These are phyloP conservation scores for Emys orbicularis DNA, from an alignment of 2,797 vertebrate species.

Conservation along the genomic window DNA sequence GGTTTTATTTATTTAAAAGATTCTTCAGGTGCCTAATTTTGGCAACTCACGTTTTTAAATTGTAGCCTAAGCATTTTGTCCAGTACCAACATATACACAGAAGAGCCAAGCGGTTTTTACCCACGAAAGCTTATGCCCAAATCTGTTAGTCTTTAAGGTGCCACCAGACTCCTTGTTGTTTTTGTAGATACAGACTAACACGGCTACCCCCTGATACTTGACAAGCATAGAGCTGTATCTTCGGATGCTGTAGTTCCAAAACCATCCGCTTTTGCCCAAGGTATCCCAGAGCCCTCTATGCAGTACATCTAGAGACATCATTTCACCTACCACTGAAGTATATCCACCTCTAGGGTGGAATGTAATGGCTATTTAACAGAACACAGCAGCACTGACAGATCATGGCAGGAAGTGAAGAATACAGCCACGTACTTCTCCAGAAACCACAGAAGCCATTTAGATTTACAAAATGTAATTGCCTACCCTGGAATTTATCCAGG, in stretches of 20 bases:
- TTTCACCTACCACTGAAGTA: rapidly evolving
- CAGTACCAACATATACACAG: rapidly evolving
- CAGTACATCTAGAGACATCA: neutral
- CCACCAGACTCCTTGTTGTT: too few species aligned
- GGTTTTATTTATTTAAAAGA: neutral
- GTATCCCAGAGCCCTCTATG: neutral
- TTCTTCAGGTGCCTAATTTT: neutral
- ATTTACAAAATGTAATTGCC: neutral
- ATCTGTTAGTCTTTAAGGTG: too few species aligned
- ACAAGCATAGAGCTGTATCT: rapidly evolving
- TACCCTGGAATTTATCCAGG: neutral
- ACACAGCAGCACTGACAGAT: neutral
- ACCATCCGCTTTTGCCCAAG: rapidly evolving
- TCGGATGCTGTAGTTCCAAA: neutral
- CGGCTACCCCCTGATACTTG: too few species aligned
- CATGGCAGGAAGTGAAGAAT: neutral
- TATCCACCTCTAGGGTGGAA: neutral
- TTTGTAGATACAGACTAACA: too few species aligned
- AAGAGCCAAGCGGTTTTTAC: too few species aligned
- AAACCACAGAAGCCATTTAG: neutral
- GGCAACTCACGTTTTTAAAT: neutral
- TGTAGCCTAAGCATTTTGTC: neutral
- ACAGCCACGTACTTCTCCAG: neutral
- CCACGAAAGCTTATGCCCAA: too few species aligned
- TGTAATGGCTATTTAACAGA: neutral